Percentiles rank a stretch among this genome's conserved stretches.
Conservation (phyloP, 2,888 invertebrate species). For the Stenurella melanura region DNA sequence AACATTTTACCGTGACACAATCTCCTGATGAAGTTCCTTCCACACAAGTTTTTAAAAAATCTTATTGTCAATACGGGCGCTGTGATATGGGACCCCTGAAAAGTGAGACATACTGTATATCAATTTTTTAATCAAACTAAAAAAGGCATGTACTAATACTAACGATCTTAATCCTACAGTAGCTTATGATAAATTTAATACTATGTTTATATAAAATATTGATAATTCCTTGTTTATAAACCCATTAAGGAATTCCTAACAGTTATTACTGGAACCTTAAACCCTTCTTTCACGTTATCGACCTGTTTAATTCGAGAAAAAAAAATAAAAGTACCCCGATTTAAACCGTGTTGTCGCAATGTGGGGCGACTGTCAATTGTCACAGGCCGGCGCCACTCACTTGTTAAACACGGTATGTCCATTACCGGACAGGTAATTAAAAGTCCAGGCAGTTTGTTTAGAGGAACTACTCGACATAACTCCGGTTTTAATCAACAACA, state of each 20-base stretch:
- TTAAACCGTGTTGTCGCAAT: conserved; percentile 61
- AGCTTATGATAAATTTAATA: conserved; percentile 20
- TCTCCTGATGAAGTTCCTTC: too few species aligned
- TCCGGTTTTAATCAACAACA: conserved; percentile 71
- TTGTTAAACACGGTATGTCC: conserved; percentile 74
- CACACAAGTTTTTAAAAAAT: too few species aligned
- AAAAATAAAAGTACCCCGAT: conserved; percentile 50
- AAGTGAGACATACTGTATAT: too few species aligned
- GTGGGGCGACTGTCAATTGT: conserved; percentile 72
- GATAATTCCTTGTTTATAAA: conserved; percentile 50
- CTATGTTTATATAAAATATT: conserved; percentile 32
- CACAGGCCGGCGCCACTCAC: conserved; percentile 71
- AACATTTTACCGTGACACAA: too few species aligned
- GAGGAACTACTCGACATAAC: conserved; percentile 69
- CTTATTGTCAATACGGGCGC: too few species aligned
- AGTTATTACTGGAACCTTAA: conserved; percentile 43
- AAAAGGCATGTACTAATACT: not conserved
- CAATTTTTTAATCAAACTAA: too few species aligned
- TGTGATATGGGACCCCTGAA: too few species aligned
- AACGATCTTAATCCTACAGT: conserved; percentile 22
- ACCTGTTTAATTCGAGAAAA: conserved; percentile 29
- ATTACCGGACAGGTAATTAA: conserved; percentile 74
- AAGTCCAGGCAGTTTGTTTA: conserved; percentile 72
- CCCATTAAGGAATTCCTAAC: conserved; percentile 51
- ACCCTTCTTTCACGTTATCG: conserved; percentile 5